A percentile compares a stretch with the other conserved stretches of the same genome.
Evolutionary conservation across 2,888 invertebrate genomes (phyloP).

Genomic region (Andrena dorsata): DNA sequence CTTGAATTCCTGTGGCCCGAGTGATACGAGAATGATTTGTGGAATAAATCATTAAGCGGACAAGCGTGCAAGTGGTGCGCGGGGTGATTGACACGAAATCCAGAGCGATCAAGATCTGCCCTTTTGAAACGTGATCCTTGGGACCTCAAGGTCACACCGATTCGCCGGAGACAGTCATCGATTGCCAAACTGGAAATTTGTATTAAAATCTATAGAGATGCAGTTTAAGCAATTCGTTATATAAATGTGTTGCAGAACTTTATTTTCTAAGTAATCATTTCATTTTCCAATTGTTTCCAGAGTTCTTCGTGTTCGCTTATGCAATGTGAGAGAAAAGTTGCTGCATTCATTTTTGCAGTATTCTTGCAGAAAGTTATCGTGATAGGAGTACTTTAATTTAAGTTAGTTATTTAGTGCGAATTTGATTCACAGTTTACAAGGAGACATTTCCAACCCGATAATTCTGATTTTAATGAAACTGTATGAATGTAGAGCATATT

Average conservation of each 20-base stretch:
- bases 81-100: background rate
- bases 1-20: background rate
- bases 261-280: background rate
- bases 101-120: background rate
- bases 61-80: background rate
- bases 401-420: background rate
- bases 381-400: background rate
- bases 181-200: background rate
- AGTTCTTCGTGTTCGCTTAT: background rate
- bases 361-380: background rate
- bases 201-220: background rate
- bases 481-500: too few relatives aligned
- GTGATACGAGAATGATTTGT: background rate
- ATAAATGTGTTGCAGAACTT: background rate
- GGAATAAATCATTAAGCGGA: background rate
- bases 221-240: background rate
- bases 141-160: background rate
- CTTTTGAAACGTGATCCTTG: background rate
- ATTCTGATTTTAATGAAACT: too few relatives aligned
- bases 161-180: background rate
- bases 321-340: background rate
- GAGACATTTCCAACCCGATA: too few relatives aligned
- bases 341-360: background rate
- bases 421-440: too few relatives aligned
- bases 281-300: too few relatives aligned